Evolutionary conservation across 2,888 invertebrate genomes (phyloP).

Genomic region (Plagiodera versicolora): DNA sequence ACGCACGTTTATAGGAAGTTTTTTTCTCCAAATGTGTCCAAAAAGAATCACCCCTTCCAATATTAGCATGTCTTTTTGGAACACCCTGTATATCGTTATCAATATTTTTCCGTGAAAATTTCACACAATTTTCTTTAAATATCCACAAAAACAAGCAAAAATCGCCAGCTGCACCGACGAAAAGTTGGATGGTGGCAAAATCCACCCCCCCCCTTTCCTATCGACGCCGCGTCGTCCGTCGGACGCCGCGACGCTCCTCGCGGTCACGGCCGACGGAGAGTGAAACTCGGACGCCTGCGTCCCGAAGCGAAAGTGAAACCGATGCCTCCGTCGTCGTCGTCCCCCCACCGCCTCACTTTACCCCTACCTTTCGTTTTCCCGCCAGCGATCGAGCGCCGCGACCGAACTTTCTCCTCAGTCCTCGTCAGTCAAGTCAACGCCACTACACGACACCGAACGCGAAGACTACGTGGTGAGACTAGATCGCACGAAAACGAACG

Average conservation of each 20-base stretch:
- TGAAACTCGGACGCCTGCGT: conserved; percentile 45
- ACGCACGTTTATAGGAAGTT: too few relatives aligned
- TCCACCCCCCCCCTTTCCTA: neutral
- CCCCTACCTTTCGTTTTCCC: conserved; percentile 74
- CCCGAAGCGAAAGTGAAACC: conserved; percentile 54
- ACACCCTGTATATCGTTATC: too few relatives aligned
- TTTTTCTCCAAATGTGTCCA: too few relatives aligned
- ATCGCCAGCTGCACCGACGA: too few relatives aligned
- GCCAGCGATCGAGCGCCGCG: conserved; percentile 51
- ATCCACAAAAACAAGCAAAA: neutral
- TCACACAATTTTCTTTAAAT: too few relatives aligned
- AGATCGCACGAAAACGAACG: conserved; percentile 18
- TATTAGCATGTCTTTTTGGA: too few relatives aligned
- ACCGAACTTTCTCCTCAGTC: conserved; percentile 52
- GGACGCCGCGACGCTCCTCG: conserved; percentile 27
- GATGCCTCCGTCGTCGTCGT: neutral
- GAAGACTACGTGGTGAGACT: too few relatives aligned
- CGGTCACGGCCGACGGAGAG: conserved; percentile 54
- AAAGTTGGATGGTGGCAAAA: too few relatives aligned
- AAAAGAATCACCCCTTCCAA: too few relatives aligned
- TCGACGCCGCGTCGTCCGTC: neutral
- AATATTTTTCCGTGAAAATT: too few relatives aligned
- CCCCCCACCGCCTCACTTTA: conserved; percentile 43
- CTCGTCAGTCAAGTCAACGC: too few relatives aligned
- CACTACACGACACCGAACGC: too few relatives aligned